These are phyloP conservation scores for Sialia sialis DNA, from an alignment of 2,113 vertebrate species.

Conservation along the genomic window DNA sequence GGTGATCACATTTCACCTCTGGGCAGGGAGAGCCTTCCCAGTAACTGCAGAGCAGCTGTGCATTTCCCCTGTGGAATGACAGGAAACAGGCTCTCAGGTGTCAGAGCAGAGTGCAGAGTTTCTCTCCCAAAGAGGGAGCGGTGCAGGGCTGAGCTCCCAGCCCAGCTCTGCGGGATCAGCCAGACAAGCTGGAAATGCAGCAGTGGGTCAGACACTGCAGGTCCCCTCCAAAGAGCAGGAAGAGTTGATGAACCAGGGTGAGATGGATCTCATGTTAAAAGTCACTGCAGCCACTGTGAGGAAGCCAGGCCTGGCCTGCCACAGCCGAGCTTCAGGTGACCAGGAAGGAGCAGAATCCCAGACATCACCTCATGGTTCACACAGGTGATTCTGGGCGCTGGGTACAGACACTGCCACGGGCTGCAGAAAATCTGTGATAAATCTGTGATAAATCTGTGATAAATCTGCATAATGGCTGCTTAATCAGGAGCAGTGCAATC, in stretches of 20 bases:
- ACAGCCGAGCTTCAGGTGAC: not conserved
- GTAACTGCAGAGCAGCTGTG: not conserved
- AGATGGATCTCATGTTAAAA: not conserved
- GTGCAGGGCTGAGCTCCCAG: not conserved
- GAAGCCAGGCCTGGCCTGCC: not conserved
- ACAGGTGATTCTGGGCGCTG: not conserved
- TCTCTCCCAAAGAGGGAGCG: not conserved
- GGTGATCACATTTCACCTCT: not conserved
- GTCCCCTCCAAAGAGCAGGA: not conserved
- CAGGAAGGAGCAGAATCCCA: not conserved
- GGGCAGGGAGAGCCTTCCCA: not conserved
- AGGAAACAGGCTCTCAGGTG: not conserved
- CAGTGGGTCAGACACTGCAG: rapidly evolving
- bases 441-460: not conserved
- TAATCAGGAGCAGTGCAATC: not conserved
- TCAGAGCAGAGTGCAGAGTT: not conserved
- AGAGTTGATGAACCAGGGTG: not conserved
- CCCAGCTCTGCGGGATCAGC: not conserved
- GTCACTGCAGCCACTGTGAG: not conserved
- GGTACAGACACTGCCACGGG: not conserved
- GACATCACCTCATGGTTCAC: not conserved
- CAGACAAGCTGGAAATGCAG: not conserved
- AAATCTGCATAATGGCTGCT: slow-evolving; percentile 17
- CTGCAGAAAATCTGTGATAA: not conserved
- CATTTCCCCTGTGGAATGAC: not conserved